Evolutionary conservation across 1,140 invertebrate species (phyloP).

Genomic region (Rhizoglyphus robini): DNA sequence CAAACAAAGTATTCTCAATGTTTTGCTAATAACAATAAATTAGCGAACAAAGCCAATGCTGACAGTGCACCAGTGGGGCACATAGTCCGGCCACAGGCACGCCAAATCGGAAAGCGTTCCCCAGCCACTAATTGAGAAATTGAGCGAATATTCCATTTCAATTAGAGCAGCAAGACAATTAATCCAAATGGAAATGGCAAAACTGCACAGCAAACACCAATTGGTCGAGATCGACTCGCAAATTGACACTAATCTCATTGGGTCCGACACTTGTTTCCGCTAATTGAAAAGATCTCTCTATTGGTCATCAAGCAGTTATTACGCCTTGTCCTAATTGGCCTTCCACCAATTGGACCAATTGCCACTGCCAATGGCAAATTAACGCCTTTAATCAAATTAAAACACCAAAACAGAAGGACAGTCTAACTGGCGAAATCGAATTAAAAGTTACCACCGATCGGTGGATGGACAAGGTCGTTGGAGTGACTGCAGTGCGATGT

Average conservation of each 20-base stretch:
- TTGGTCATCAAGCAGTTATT: constrained; percentile 12
- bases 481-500: too few species aligned
- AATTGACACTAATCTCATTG: constrained; percentile 7
- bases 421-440: background rate
- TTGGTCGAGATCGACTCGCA: background rate
- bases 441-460: background rate
- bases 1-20: too few species aligned
- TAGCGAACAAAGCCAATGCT: background rate
- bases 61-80: background rate
- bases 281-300: background rate
- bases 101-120: background rate
- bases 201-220: background rate
- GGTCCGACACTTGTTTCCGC: background rate
- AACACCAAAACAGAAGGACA: background rate
- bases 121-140: constrained; percentile 7
- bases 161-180: background rate
- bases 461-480: background rate
- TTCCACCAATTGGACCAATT: background rate
- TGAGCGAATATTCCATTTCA: background rate
- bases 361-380: background rate
- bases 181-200: constrained; percentile 2
- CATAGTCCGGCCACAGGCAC: background rate
- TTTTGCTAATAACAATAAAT: too few species aligned
- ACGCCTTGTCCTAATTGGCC: background rate
- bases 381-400: constrained; percentile 6